phyloP scores from a whole-genome alignment of 2,113 vertebrate genomes.

The Pachypanchax playfairii region DNA sequence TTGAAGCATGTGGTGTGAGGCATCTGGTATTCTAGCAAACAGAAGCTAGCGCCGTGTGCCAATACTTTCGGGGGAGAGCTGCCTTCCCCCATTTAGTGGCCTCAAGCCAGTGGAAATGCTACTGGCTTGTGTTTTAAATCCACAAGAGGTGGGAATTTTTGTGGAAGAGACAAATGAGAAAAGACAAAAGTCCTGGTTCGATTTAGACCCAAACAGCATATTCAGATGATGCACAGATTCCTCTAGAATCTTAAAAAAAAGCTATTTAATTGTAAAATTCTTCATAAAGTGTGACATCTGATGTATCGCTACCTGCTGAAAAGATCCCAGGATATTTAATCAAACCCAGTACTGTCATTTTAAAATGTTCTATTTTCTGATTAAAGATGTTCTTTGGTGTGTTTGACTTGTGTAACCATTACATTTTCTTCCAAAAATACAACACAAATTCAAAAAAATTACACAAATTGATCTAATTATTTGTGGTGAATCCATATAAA shows the following conservation, averaged over 20 bases:
- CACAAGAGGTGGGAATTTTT: constrained; percentile 44
- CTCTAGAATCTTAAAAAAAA: too few species aligned
- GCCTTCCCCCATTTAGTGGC: constrained; percentile 50
- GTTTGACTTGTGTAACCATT: too few species aligned
- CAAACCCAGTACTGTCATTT: too few species aligned
- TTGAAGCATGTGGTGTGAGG: constrained; percentile 74
- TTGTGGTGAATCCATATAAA: constrained; percentile 47
- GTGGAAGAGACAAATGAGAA: too few species aligned
- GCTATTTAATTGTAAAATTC: too few species aligned
- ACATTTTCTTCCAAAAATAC: constrained; percentile 7
- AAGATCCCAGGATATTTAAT: too few species aligned
- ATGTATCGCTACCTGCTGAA: too few species aligned
- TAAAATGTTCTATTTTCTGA: too few species aligned
- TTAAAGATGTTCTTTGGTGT: neutral
- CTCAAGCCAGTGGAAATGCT: constrained; percentile 56
- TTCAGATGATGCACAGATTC: too few species aligned
- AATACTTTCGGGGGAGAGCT: constrained; percentile 47
- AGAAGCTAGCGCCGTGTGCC: constrained; percentile 68
- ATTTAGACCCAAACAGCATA: too few species aligned
- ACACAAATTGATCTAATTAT: constrained; percentile 37
- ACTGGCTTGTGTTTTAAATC: constrained; percentile 50
- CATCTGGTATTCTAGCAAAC: constrained; percentile 73
- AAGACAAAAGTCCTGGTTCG: too few species aligned
- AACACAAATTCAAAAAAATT: constrained; percentile 5
- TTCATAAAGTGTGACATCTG: too few species aligned